phyloP scores from a whole-genome alignment of 2,113 vertebrate genomes.

The Pristiophorus japonicus region DNA sequence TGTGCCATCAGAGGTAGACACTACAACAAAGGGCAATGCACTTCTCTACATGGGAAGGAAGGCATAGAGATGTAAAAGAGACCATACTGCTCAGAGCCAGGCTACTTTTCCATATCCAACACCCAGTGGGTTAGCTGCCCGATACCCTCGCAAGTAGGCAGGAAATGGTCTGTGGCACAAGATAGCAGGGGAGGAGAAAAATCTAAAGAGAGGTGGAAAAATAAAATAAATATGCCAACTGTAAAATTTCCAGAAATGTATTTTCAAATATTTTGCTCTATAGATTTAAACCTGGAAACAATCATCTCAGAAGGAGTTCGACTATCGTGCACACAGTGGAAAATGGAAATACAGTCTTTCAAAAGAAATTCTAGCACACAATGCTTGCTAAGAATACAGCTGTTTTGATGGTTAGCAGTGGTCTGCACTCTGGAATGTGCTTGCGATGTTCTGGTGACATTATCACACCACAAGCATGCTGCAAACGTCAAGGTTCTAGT shows the following conservation, averaged over 20 bases:
- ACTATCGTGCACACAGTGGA: neutral
- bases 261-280: neutral
- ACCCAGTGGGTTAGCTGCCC: neutral
- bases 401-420: neutral
- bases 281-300: slow-evolving; percentile 7
- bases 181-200: neutral
- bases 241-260: neutral
- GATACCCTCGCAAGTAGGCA: no score
- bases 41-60: neutral
- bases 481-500: neutral
- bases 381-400: neutral
- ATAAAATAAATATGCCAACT: neutral
- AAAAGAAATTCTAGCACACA: neutral
- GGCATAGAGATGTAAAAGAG: neutral
- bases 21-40: neutral
- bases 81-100: neutral
- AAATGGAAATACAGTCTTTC: neutral
- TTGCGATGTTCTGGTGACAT: slow-evolving; percentile 2
- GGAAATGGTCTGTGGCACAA: neutral
- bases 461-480: neutral
- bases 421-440: slow-evolving; percentile 25
- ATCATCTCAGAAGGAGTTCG: neutral
- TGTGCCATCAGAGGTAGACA: neutral
- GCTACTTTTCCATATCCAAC: neutral
- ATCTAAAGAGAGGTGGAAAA: neutral